Percentiles rank a stretch among this genome's conserved stretches.
Conservation (phyloP, 2,888 invertebrate species). For the Leptopterna dolabrata region DNA sequence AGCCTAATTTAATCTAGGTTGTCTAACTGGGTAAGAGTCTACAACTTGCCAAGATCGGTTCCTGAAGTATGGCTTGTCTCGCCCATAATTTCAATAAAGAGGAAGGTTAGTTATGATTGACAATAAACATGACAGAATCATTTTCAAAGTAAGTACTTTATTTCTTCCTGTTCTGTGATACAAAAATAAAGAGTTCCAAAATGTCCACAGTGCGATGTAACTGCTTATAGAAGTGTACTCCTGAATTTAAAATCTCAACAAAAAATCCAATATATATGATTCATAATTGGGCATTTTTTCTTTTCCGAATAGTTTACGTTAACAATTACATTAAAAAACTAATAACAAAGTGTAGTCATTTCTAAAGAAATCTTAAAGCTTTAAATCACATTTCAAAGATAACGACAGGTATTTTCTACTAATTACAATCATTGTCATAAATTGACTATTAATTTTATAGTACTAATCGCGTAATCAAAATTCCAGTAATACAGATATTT, state of each 20-base stretch:
- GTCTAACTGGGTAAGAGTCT: too few relatives aligned
- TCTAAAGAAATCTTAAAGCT: neutral
- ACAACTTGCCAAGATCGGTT: neutral
- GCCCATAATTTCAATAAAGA: neutral
- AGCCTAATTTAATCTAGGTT: too few relatives aligned
- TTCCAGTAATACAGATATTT: neutral
- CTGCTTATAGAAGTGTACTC: neutral
- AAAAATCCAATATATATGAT: too few relatives aligned
- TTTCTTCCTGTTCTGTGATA: neutral
- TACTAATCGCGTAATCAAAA: neutral
- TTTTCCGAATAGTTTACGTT: neutral
- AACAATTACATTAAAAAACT: neutral
- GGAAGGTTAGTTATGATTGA: neutral
- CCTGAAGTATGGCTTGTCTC: constrained; percentile 37
- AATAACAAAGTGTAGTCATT: neutral
- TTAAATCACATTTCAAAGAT: neutral
- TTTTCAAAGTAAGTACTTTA: neutral
- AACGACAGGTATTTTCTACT: neutral
- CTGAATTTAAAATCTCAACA: too few relatives aligned
- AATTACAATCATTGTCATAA: neutral
- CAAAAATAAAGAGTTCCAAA: neutral
- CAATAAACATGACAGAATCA: neutral
- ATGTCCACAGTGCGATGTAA: neutral
- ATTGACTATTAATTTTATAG: neutral
- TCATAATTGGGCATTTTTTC: too few relatives aligned